Percentiles rank a stretch among this genome's conserved stretches.
phyloP scores from a whole-genome alignment of 2,888 invertebrate species.

The Dromius quadrimaculatus region DNA sequence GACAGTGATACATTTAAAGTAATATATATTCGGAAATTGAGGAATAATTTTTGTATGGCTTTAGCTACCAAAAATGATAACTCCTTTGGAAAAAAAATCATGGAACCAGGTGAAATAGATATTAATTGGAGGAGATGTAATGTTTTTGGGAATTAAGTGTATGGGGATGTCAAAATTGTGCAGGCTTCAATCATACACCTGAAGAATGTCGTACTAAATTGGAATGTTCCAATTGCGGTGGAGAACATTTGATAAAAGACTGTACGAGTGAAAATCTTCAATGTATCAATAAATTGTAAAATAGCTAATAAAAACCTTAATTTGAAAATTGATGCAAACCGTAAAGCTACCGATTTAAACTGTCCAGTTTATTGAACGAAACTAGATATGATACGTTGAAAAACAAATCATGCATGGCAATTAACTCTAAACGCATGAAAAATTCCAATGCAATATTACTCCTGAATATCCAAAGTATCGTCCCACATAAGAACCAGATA shows the following conservation, averaged over 20 bases:
- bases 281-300: not conserved
- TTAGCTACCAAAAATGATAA: not conserved
- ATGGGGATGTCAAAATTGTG: not conserved
- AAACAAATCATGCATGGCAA: not conserved
- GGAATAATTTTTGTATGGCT: not conserved
- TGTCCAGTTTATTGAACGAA: not conserved
- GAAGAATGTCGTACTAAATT: not conserved
- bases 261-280: not conserved
- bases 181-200: not conserved
- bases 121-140: not conserved
- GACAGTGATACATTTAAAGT: not conserved
- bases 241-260: not conserved
- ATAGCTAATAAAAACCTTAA: not conserved
- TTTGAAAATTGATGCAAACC: not conserved
- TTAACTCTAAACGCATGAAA: not conserved
- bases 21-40: not conserved
- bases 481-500: not conserved
- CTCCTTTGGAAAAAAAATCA: not conserved
- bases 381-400: not conserved
- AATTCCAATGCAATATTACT: not conserved
- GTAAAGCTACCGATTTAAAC: not conserved
- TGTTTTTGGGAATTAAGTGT: not conserved
- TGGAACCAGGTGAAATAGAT: not conserved
- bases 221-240: not conserved
- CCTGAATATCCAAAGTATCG: not conserved